Percentiles rank a stretch among this genome's conserved stretches.
Evolutionary conservation across 2,888 invertebrate species (phyloP).

Genomic region (Serrognathus titanus): DNA sequence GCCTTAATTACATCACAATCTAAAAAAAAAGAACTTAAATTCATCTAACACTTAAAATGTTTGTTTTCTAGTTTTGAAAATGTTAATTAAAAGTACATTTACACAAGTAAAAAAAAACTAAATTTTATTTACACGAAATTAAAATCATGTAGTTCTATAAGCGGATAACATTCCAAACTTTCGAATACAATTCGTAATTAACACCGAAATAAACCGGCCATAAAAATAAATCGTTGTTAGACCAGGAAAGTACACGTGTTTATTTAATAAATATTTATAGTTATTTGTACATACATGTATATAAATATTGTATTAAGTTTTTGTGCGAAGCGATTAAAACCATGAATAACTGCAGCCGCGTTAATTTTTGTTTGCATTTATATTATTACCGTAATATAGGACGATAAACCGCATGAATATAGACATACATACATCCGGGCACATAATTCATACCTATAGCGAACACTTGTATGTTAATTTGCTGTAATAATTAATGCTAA

Average conservation of each 20-base stretch:
- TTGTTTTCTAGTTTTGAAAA: no score
- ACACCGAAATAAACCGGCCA: no score
- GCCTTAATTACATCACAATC: no score
- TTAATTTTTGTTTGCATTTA: neutral
- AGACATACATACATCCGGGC: conserved; percentile 1
- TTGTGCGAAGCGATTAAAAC: neutral
- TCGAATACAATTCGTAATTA: neutral
- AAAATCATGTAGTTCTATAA: no score
- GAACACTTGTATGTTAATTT: conserved; percentile 24
- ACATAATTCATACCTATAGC: conserved; percentile 12
- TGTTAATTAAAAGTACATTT: no score
- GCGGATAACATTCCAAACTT: neutral
- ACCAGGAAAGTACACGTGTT: neutral
- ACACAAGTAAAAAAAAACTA: no score
- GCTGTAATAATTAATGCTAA: conserved; percentile 20
- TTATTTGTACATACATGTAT: neutral
- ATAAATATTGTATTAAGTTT: neutral
- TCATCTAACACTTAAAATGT: no score
- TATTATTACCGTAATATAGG: neutral
- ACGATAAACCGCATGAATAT: neutral
- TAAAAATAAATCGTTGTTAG: no score
- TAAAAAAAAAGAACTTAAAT: no score
- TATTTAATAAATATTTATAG: conserved; percentile 2
- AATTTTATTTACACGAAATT: no score
- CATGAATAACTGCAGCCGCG: neutral